phyloP scores from a whole-genome alignment of 2,888 invertebrate species.

The Ligdia adustata region DNA sequence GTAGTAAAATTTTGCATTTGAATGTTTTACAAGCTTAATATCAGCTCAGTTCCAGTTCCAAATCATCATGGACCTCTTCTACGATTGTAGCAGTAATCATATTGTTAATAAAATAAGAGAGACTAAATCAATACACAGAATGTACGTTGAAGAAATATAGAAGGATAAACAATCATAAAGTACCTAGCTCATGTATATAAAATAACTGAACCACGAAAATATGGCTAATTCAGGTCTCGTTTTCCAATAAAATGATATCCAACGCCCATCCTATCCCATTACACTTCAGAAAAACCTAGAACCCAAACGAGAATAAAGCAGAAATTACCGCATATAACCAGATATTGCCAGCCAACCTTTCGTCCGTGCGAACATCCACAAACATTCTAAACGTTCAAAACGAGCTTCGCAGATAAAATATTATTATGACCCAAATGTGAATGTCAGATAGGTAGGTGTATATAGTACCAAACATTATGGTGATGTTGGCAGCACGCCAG shows the following conservation, averaged over 20 bases:
- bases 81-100: too few species aligned
- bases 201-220: too few species aligned
- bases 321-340: constrained; percentile 16
- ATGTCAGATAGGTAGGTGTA: constrained; percentile 45
- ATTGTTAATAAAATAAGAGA: too few species aligned
- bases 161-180: too few species aligned
- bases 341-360: constrained; percentile 16
- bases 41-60: too few species aligned
- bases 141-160: too few species aligned
- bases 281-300: constrained; percentile 19
- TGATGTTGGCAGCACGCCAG: constrained; percentile 58
- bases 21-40: too few species aligned
- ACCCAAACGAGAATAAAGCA: constrained; percentile 7
- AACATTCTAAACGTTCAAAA: constrained; percentile 42
- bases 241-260: constrained; percentile 2
- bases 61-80: too few species aligned
- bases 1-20: too few species aligned
- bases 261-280: constrained; percentile 10
- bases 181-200: too few species aligned
- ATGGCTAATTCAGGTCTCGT: too few species aligned
- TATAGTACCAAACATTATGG: constrained; percentile 49
- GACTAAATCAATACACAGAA: too few species aligned
- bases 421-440: constrained; percentile 63
- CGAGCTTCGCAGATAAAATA: constrained; percentile 53
- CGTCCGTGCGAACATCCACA: constrained; percentile 24